Percentiles rank a stretch among this genome's conserved stretches.
Evolutionary conservation across 2,888 invertebrate genomes (phyloP).

Genomic region (Pachliopta kotzebuea): DNA sequence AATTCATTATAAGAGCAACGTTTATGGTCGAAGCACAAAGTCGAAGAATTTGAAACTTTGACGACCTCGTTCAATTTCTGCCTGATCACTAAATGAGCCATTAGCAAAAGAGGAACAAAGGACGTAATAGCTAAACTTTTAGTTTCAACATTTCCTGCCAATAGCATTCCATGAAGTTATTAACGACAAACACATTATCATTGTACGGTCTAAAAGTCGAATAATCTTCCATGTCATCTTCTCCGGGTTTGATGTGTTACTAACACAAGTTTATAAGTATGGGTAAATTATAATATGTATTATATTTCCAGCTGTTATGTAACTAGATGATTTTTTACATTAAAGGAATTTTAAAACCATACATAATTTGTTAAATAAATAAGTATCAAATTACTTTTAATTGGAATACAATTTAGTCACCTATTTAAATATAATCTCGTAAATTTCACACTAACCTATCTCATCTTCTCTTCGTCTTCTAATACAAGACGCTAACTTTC

Average conservation of each 20-base stretch:
- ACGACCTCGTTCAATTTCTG: constrained; percentile 30
- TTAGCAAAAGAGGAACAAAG: constrained; percentile 59
- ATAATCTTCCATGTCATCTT: constrained; percentile 24
- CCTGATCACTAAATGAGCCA: constrained; percentile 45
- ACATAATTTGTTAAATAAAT: too few relatives aligned
- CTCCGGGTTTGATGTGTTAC: too few relatives aligned
- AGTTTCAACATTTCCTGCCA: constrained; percentile 28
- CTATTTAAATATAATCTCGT: constrained; percentile 25
- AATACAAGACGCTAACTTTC: constrained; percentile 58
- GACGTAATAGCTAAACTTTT: constrained; percentile 52
- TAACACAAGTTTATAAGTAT: too few relatives aligned
- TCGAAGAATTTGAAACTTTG: constrained; percentile 29
- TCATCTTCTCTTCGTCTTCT: constrained; percentile 70
- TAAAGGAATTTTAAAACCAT: too few relatives aligned
- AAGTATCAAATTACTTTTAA: too few relatives aligned
- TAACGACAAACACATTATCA: constrained; percentile 4
- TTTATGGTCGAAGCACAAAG: constrained; percentile 17
- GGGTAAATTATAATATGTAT: too few relatives aligned
- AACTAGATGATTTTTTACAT: too few relatives aligned
- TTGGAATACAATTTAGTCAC: not conserved
- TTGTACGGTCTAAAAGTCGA: not conserved
- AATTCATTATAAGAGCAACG: constrained; percentile 18
- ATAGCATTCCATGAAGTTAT: constrained; percentile 1
- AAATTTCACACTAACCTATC: constrained; percentile 70
- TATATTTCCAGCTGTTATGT: too few relatives aligned